Conservation (phyloP, 2,797 vertebrate genomes). For the Eulemur rubriventer region DNA sequence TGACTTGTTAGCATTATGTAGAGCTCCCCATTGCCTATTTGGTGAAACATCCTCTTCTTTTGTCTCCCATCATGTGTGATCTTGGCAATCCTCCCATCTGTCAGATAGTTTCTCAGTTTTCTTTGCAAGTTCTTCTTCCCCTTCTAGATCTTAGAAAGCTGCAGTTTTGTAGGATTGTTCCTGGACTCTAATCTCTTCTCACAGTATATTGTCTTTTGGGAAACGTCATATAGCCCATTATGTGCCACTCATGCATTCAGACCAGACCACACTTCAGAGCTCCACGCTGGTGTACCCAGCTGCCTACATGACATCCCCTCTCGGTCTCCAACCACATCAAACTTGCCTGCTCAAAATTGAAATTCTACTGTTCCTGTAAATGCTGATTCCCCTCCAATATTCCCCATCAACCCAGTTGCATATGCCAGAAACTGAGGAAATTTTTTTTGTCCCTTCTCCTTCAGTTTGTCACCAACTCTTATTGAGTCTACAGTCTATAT, state of each 20-base stretch:
- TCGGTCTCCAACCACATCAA: background rate
- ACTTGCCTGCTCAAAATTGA: background rate
- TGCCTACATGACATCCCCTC: fast-evolving
- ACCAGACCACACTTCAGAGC: background rate
- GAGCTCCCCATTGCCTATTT: background rate
- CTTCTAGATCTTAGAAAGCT: background rate
- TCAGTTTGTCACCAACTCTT: background rate
- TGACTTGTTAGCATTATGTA: background rate
- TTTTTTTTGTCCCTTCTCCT: background rate
- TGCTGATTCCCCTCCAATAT: background rate
- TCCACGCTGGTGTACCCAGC: background rate
- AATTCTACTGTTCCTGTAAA: background rate
- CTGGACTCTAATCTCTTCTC: background rate
- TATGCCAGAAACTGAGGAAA: background rate
- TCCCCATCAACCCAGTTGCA: background rate
- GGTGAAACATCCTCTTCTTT: background rate
- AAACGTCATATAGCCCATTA: background rate
- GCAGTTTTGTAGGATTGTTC: background rate
- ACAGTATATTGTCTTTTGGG: background rate
- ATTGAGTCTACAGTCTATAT: fast-evolving
- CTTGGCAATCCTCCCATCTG: background rate
- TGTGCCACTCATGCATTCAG: background rate
- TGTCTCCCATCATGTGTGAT: background rate
- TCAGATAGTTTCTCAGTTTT: background rate
- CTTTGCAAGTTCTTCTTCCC: background rate